phyloP scores from a whole-genome alignment of 2,888 invertebrate genomes.

The Biston betularia region DNA sequence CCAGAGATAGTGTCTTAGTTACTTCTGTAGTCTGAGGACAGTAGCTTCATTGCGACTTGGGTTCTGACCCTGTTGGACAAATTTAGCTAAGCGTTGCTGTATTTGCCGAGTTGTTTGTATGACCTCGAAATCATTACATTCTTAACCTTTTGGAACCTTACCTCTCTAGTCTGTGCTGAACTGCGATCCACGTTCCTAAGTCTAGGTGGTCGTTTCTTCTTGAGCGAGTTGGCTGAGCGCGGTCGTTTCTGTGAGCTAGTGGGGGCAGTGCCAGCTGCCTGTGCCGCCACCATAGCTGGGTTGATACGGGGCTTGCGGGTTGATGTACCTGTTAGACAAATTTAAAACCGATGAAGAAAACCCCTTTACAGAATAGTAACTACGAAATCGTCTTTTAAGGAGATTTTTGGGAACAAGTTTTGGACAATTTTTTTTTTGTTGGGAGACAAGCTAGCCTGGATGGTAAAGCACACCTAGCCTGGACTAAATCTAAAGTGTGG shows the following conservation, averaged over 20 bases:
- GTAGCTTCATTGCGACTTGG: too few species aligned
- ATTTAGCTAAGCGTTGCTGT: background rate
- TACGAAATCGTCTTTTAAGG: background rate
- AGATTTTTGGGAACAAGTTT: background rate
- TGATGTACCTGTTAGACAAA: constrained; percentile 88
- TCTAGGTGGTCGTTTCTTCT: constrained; percentile 89
- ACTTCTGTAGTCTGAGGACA: too few species aligned
- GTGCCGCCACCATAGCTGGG: constrained; percentile 98
- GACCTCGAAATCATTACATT: background rate
- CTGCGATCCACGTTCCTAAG: constrained; percentile 97
- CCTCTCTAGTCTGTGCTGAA: constrained; percentile 96
- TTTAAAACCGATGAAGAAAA: background rate
- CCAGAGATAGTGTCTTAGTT: too few species aligned
- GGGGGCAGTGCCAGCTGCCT: constrained; percentile 90
- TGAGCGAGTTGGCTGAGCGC: constrained; percentile 85
- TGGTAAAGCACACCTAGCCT: too few species aligned
- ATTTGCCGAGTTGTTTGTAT: background rate
- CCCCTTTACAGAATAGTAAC: background rate
- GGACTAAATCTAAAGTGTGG: too few species aligned
- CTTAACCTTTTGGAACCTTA: constrained; percentile 60
- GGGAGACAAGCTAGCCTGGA: too few species aligned
- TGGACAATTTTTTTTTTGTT: too few species aligned
- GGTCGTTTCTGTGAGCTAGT: constrained; percentile 80
- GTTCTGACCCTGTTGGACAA: too few species aligned
- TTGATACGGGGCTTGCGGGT: constrained; percentile 97